A percentile compares a stretch with the other conserved stretches of the same genome.
phyloP scores from a whole-genome alignment of 1,140 invertebrate genomes.

The Diorhabda elongata region DNA sequence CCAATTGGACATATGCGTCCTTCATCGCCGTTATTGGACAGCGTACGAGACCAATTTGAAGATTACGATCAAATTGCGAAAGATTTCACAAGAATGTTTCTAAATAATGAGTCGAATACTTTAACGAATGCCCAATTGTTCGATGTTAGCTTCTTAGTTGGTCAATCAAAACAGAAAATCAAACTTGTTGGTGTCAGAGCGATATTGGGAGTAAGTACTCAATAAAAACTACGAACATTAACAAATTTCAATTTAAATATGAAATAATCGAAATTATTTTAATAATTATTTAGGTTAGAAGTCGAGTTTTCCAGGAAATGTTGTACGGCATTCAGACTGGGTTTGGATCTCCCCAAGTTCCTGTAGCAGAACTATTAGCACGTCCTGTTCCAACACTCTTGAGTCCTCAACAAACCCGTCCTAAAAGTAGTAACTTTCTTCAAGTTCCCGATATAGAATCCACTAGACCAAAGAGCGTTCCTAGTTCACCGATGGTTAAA shows the following conservation, averaged over 20 bases:
- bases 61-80: constrained; percentile 91
- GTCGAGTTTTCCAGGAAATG: constrained; percentile 90
- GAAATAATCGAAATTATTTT: neutral
- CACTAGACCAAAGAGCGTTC: constrained; percentile 81
- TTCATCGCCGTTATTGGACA: constrained; percentile 86
- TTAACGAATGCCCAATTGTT: constrained; percentile 74
- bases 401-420: constrained; percentile 69
- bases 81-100: constrained; percentile 85
- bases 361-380: constrained; percentile 80
- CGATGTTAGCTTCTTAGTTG: constrained; percentile 87
- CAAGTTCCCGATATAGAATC: constrained; percentile 56
- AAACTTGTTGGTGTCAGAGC: constrained; percentile 84
- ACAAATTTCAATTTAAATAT: neutral
- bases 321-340: constrained; percentile 90
- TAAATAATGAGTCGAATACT: constrained; percentile 71
- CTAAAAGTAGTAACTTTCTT: constrained; percentile 88
- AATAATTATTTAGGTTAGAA: constrained; percentile 40
- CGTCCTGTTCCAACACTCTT: constrained; percentile 78
- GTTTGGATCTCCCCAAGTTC: constrained; percentile 89
- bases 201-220: constrained; percentile 77
- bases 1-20: constrained; percentile 93
- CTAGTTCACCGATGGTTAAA: constrained; percentile 92
- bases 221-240: neutral
- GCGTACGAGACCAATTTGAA: constrained; percentile 87
- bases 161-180: constrained; percentile 84